Evolutionary conservation across 2,797 vertebrate genomes (phyloP).

Genomic region (Denticeps clupeoides): DNA sequence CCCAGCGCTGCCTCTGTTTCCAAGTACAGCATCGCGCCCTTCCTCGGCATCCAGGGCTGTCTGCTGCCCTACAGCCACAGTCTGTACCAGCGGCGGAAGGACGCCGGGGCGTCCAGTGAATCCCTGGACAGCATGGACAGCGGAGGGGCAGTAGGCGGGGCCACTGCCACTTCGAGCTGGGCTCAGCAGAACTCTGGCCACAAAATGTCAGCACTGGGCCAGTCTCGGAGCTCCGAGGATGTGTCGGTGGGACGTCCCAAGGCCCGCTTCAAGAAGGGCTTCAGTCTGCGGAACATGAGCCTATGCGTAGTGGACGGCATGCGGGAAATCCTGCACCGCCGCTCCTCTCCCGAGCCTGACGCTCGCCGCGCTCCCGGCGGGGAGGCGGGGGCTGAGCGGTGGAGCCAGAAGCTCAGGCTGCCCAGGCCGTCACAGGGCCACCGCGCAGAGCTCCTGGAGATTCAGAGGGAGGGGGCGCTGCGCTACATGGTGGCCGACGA

Average conservation of each 20-base stretch:
- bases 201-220: constrained; percentile 71
- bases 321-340: constrained; percentile 91
- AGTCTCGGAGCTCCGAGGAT: constrained; percentile 90
- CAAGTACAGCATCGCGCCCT: constrained; percentile 79
- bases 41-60: constrained; percentile 79
- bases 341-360: constrained; percentile 75
- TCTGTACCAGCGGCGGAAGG: constrained; percentile 61
- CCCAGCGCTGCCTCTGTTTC: constrained; percentile 38
- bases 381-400: constrained; percentile 44
- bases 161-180: constrained; percentile 44
- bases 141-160: constrained; percentile 45
- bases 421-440: constrained; percentile 67
- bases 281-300: constrained; percentile 94
- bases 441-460: constrained; percentile 81
- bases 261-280: constrained; percentile 87
- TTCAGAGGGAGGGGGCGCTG: constrained; percentile 86
- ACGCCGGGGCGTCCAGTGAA: constrained; percentile 70
- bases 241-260: constrained; percentile 71
- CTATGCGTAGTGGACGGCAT: constrained; percentile 89
- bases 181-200: constrained; percentile 48
- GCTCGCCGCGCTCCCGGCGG: constrained; percentile 21
- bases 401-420: constrained; percentile 77
- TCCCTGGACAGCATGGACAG: constrained; percentile 82
- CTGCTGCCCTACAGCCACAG: constrained; percentile 72
- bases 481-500: constrained; percentile 94